Base-by-base conservation (phyloP, 2,113 vertebrate genomes). In the Platysteira castanea region DNA sequence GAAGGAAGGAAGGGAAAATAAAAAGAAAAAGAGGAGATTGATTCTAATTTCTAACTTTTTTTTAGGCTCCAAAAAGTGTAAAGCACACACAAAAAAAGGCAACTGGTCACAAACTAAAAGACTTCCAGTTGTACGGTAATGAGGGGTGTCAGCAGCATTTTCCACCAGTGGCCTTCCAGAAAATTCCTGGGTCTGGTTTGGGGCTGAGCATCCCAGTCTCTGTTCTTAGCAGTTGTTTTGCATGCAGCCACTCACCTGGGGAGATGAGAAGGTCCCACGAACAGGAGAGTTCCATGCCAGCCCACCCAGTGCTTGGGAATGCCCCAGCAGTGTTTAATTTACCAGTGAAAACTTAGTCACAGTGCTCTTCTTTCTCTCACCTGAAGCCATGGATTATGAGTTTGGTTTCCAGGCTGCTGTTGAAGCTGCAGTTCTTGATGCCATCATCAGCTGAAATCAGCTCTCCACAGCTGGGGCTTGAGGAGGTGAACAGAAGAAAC, bases 321-420 rank as follows among this genome's bases (percentile, higher is more conserved):
- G 59, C 33, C 37, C 33, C 6, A 1, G 3, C 5, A 75, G 10
- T 9, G 18, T 63, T 91, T 78, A 42, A 52, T 86, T 81, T 30
- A 46, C 14, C 46, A 63, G 15, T 52, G 50, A 59, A 81, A 81
- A 35, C 11, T 46, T 39, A 70, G 33, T 35, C 39, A 67, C 18
- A 2, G 30, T 26, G 50, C 41, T 65, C 28, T 68, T 75, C 33
- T 67, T 89, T 67, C 33, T 93, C 97, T 98, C 77, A 99, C 99
- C 99, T 99, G 98, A 99, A 99, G n/a, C 99, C 99, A 77, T 99
- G 99, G 93, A 99, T 97, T 87, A 99, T 97, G 86, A 99, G 96
- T 93, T 99, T 99, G 54, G 99, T 99, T 46, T 98, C 98, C 54
- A 94, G 97, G 42, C 95, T 98, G 80, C 86, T 91, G 79, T 99